Evolutionary conservation across 2,113 vertebrate genomes (phyloP).

Genomic region (Rhinogobius similis): DNA sequence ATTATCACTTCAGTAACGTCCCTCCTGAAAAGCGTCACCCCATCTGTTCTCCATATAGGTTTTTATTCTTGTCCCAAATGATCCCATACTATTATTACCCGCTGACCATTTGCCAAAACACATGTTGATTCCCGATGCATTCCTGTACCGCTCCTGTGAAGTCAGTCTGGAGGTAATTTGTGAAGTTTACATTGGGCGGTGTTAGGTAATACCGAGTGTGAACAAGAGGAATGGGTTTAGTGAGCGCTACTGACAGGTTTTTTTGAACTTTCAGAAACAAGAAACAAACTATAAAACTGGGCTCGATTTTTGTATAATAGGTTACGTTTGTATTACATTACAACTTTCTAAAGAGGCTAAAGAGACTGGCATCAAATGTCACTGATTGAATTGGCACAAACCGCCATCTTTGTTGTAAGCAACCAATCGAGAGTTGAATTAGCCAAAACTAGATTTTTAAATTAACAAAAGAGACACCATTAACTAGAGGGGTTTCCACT

Average conservation of each 20-base stretch:
- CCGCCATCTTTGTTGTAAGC: too few relatives aligned
- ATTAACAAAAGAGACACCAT: too few relatives aligned
- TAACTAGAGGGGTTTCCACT: too few relatives aligned
- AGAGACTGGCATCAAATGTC: background rate
- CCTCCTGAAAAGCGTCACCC: background rate
- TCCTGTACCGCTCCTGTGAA: constrained; percentile 41
- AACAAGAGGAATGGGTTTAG: constrained; percentile 36
- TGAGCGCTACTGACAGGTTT: constrained; percentile 21
- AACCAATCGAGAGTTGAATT: too few relatives aligned
- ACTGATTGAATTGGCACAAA: too few relatives aligned
- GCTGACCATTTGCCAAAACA: constrained; percentile 57
- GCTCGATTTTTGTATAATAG: constrained; percentile 15
- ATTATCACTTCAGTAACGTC: constrained; percentile 4
- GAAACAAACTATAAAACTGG: constrained; percentile 30
- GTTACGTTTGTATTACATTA: background rate
- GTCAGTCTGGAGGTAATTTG: constrained; percentile 45
- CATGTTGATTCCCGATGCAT: constrained; percentile 35
- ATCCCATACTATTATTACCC: constrained; percentile 32
- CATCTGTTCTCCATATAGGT: constrained; percentile 20
- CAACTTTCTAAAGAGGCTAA: background rate
- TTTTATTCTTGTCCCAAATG: constrained; percentile 26
- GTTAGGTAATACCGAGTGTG: constrained; percentile 34
- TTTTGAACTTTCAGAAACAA: constrained; percentile 17
- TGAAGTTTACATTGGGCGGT: constrained; percentile 40
- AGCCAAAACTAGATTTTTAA: too few relatives aligned